These are phyloP conservation scores for Philonicus albiceps DNA, from an alignment of 2,888 invertebrate genomes.

Conservation along the genomic window DNA sequence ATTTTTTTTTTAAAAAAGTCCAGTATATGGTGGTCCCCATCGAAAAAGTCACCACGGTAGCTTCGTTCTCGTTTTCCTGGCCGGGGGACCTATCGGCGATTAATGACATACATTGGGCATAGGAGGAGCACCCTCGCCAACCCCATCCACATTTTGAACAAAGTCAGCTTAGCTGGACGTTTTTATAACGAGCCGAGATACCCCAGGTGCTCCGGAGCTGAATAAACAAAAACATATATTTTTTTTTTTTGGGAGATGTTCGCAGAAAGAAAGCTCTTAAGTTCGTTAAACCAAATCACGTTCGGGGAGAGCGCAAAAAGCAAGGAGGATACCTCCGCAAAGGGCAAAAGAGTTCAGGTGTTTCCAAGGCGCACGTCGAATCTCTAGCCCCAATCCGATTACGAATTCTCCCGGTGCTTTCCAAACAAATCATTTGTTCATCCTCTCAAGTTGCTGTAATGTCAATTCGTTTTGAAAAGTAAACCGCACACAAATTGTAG, in stretches of 20 bases:
- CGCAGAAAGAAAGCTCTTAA: slow-evolving; percentile 38
- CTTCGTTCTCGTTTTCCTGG: neutral
- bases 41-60: neutral
- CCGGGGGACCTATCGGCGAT: neutral
- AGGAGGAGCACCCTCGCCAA: neutral
- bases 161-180: slow-evolving; percentile 23
- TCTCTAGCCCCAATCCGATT: slow-evolving; percentile 40
- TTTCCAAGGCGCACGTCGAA: neutral
- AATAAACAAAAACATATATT: slow-evolving; percentile 38
- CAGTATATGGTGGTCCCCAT: neutral
- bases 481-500: slow-evolving; percentile 48
- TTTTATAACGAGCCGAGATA: slow-evolving; percentile 21
- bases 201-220: slow-evolving; percentile 33
- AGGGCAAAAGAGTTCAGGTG: slow-evolving; percentile 36
- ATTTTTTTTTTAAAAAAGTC: neutral
- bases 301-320: slow-evolving; percentile 27
- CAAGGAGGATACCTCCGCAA: neutral
- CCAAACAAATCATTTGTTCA: slow-evolving; percentile 49
- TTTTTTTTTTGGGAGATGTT: neutral
- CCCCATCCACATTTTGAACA: neutral
- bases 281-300: slow-evolving; percentile 44
- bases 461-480: slow-evolving; percentile 49
- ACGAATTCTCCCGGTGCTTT: slow-evolving; percentile 45
- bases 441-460: slow-evolving; percentile 47
- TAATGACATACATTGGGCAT: neutral